phyloP scores from a whole-genome alignment of 2,797 vertebrate genomes.

The Mormyrops attenuatus region DNA sequence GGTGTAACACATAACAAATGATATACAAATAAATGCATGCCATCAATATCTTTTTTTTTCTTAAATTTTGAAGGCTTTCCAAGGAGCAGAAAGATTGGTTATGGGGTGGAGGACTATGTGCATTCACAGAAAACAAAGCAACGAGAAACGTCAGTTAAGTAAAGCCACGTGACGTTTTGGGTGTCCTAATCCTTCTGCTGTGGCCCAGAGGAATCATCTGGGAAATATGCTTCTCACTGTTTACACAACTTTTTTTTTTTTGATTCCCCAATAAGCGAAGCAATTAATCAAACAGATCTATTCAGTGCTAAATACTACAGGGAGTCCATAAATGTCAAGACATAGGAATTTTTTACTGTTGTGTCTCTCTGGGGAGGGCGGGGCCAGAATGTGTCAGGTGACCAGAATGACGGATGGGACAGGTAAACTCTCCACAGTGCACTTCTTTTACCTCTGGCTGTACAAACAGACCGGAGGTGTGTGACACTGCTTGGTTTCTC shows the following conservation, averaged over 20 bases:
- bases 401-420: conserved; percentile 54
- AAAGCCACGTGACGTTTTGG: conserved; percentile 58
- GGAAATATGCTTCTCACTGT: conserved; percentile 54
- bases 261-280: conserved; percentile 9
- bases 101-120: background rate
- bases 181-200: conserved; percentile 57
- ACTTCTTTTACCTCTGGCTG: conserved; percentile 47
- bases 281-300: conserved; percentile 19
- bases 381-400: conserved; percentile 8
- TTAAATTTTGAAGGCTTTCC: background rate
- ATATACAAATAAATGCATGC: background rate
- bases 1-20: background rate
- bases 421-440: conserved; percentile 43
- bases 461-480: conserved; percentile 47
- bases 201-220: conserved; percentile 56
- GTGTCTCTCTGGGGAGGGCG: background rate
- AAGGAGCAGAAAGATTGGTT: background rate
- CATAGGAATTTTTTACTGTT: conserved; percentile 1
- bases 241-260: conserved; percentile 65
- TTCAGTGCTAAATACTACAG: background rate
- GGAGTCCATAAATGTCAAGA: background rate
- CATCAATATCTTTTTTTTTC: background rate
- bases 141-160: conserved; percentile 56
- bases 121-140: conserved; percentile 36
- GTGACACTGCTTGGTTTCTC: conserved; percentile 17